These are phyloP conservation scores for Alauda arvensis DNA, from an alignment of 2,797 vertebrate species.

Conservation along the genomic window DNA sequence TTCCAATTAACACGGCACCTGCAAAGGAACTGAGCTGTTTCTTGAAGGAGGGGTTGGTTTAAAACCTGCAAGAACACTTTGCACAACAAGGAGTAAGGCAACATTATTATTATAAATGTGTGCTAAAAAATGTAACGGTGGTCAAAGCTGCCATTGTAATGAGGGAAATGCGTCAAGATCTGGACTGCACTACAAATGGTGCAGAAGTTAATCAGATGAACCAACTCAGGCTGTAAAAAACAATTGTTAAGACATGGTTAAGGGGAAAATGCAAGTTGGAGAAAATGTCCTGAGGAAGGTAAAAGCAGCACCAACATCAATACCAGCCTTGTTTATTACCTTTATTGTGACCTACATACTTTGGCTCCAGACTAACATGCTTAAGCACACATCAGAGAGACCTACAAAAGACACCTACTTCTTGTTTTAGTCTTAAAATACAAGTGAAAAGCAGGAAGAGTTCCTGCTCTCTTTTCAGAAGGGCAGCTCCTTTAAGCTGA, in stretches of 20 bases:
- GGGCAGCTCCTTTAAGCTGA: not conserved
- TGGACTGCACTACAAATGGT: not conserved
- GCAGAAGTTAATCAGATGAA: not conserved
- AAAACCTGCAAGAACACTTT: not conserved
- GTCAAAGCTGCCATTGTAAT: not conserved
- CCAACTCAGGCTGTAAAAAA: not conserved
- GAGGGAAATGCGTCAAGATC: not conserved
- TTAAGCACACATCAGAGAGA: not conserved
- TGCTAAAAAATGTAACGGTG: not conserved
- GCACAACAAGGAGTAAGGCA: not conserved
- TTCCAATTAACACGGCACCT: not conserved
- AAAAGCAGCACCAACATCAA: not conserved
- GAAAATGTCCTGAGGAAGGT: not conserved
- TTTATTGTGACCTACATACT: not conserved
- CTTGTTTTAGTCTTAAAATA: not conserved
- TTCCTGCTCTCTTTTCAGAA: not conserved
- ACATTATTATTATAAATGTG: not conserved
- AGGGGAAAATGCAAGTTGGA: not conserved
- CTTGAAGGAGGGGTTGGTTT: not conserved
- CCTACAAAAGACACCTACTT: not conserved
- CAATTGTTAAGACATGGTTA: not conserved
- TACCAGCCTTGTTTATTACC: not conserved
- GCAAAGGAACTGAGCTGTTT: not conserved
- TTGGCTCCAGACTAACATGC: not conserved
- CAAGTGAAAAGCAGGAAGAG: not conserved